These are phyloP conservation scores for Aphidius ervi DNA, from an alignment of 1,140 invertebrate species.

Conservation along the genomic window DNA sequence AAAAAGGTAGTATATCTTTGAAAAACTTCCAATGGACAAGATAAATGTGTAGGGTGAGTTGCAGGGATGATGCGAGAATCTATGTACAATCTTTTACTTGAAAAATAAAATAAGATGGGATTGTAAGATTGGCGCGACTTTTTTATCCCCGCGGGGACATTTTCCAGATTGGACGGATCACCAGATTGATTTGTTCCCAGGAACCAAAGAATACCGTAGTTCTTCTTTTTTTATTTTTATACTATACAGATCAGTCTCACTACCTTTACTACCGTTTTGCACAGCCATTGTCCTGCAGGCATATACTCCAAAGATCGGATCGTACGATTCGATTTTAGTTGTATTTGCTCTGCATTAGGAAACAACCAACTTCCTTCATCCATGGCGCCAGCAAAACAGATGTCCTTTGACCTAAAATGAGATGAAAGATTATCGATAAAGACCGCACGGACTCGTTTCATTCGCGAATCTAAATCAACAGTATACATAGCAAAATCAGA, in stretches of 20 bases:
- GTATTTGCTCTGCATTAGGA: conserved; percentile 35
- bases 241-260: no score
- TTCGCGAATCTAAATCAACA: neutral
- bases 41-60: neutral
- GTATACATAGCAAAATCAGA: no score
- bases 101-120: conserved; percentile 15
- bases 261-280: neutral
- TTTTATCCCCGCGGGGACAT: conserved; percentile 26
- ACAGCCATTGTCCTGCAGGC: neutral
- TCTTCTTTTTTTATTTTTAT: no score
- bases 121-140: conserved; percentile 20
- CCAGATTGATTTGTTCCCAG: conserved; percentile 29
- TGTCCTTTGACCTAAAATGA: conserved; percentile 34
- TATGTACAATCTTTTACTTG: neutral
- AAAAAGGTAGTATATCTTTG: conserved; percentile 6
- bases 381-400: conserved; percentile 13
- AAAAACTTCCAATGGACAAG: conserved; percentile 11
- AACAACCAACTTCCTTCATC: conserved; percentile 27
- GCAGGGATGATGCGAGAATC: neutral
- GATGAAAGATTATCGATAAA: conserved; percentile 32
- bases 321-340: conserved; percentile 30
- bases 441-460: conserved; percentile 20
- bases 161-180: conserved; percentile 31
- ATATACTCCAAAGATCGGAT: conserved; percentile 26
- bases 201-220: neutral